Evolutionary conservation across 1,140 invertebrate species (phyloP).

Genomic region (Colletes gigas): DNA sequence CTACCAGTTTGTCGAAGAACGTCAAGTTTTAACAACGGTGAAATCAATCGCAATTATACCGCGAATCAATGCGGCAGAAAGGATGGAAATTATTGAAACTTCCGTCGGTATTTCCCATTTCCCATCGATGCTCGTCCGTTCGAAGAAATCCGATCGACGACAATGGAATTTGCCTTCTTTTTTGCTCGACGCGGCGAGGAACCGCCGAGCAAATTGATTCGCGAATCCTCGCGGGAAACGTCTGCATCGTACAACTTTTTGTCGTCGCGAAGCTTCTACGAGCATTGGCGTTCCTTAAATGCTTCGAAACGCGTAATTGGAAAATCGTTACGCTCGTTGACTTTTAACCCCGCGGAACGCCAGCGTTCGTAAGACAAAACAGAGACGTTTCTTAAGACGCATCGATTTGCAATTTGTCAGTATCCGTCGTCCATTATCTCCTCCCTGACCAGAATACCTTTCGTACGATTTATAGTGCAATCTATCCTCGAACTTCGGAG

Average conservation of each 20-base stretch:
- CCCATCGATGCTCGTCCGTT: background rate
- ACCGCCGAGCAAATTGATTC: slow-evolving; percentile 35
- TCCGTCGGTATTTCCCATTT: slow-evolving; percentile 17
- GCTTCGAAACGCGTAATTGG: too few relatives aligned
- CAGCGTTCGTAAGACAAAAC: too few relatives aligned
- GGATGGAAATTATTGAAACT: slow-evolving; percentile 26
- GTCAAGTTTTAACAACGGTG: slow-evolving; percentile 9
- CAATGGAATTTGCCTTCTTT: slow-evolving; percentile 26
- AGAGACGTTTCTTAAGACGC: too few relatives aligned
- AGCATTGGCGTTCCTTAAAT: background rate
- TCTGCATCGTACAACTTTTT: background rate
- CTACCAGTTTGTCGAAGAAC: background rate
- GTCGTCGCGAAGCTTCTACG: background rate
- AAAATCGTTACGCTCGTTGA: too few relatives aligned
- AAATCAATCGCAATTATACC: slow-evolving; percentile 29
- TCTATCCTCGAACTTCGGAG: too few relatives aligned
- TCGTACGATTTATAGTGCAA: too few relatives aligned
- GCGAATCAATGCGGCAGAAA: slow-evolving; percentile 23
- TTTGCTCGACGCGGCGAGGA: background rate
- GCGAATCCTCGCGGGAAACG: slow-evolving; percentile 2
- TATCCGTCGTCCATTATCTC: too few relatives aligned
- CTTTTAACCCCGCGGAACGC: too few relatives aligned
- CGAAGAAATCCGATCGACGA: slow-evolving; percentile 34
- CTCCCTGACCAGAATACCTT: too few relatives aligned
- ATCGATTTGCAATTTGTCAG: too few relatives aligned